Evolutionary conservation across 2,113 vertebrate genomes (phyloP).

Genomic region (Puma concolor): DNA sequence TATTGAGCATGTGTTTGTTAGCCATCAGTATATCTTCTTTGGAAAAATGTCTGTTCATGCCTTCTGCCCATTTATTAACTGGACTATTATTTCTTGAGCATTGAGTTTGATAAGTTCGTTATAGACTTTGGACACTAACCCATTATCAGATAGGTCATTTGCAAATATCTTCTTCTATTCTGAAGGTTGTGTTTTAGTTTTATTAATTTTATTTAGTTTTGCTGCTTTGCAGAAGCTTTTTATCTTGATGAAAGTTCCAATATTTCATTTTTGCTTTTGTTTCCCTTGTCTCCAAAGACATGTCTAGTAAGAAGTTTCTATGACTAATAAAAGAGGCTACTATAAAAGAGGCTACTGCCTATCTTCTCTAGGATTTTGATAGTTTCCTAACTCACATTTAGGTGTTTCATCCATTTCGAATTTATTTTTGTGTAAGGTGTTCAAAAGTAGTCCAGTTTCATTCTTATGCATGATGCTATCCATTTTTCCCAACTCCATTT

Average conservation of each 20-base stretch:
- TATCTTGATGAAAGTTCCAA: background rate
- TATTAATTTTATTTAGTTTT: too few species aligned
- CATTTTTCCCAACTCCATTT: background rate
- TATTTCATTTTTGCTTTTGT: background rate
- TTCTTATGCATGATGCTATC: background rate
- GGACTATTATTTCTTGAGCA: background rate
- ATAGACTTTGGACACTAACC: background rate
- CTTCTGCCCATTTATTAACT: background rate
- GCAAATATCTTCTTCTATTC: background rate
- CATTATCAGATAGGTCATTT: background rate
- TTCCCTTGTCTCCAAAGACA: background rate
- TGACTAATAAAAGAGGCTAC: background rate
- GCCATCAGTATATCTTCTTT: background rate
- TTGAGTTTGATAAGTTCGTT: background rate
- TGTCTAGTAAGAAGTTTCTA: background rate
- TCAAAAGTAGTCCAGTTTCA: background rate
- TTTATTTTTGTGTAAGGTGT: background rate
- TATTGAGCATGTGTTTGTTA: background rate
- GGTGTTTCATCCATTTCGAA: background rate
- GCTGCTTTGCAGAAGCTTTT: background rate
- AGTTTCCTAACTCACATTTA: background rate
- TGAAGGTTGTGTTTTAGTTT: background rate
- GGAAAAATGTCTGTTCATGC: background rate
- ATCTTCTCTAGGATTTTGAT: background rate
- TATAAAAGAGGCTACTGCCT: background rate